Evolutionary conservation across 2,797 vertebrate species (phyloP), one percentile per base, ranked within the genome.

Genomic region (Pitangus sulphuratus): DNA sequence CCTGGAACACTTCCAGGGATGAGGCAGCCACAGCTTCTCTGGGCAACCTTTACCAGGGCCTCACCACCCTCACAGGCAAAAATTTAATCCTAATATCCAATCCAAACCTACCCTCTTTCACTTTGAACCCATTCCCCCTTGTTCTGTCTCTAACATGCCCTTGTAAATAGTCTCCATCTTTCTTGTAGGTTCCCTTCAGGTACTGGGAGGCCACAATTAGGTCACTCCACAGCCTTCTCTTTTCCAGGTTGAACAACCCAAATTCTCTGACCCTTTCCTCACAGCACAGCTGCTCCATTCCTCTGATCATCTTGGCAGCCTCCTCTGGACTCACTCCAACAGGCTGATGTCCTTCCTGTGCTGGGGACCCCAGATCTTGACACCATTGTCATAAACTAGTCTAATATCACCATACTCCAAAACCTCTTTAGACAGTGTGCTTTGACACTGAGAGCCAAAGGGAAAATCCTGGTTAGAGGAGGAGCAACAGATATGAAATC

Each of bases 1-100:
- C 16, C 14, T 58, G 1, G 17, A 1, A 6, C 6, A 16, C 15
- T 65, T 26, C 17, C 51, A 78, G 24, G 17, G 20, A 33, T 57
- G 30, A 30, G 10, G 2, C 7, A 84, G 44, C 24, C 50, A 64
- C 37, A 71, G 50, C 8, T 71, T 16, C 26, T 28, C 12, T 37
- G 15, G 9, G 6, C 1, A 77, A 0, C 5, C n/a, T 51, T 5
- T 26, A 6, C 24, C 25, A 64, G 9, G 2, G 12, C 14, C 20
- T 33, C 57, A 7, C 1, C 6, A 28, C 4, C 45, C 2, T 51
- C 47, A 33, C 8, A 39, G n/a, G 2, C 0, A 40, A 45, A 12
- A n/a, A 5, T 4, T 71, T 44, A 31, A 33, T 45, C 5, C 1
- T 0, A 45, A 13, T 8, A 48, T 25, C 12, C 11, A 24, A 18